Base-by-base conservation (phyloP, 2,888 invertebrate species). In the Hirtodrosophila histrioides region DNA sequence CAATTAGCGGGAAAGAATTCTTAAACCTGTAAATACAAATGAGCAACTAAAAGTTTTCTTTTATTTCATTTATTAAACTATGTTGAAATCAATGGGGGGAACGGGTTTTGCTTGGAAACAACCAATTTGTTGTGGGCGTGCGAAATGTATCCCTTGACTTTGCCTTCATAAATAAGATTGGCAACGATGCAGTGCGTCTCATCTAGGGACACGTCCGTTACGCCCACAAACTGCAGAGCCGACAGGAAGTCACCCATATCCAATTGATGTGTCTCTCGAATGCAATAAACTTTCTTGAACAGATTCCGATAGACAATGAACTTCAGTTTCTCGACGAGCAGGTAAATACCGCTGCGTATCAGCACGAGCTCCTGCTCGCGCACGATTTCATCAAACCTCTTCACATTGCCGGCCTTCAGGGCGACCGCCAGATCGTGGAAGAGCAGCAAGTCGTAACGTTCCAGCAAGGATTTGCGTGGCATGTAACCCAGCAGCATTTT, bases 101-200 rank as follows among this genome's bases (percentile, higher is more conserved):
- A 99, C 1, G 99, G 97, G 93, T 97, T 98, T 90, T 97, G 96
- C 91, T 99, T 99, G 87, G 98, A 98, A 44, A 99, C 96, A 46
- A 99, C 99, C 58, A 99, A 94, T 92, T 98, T 99, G 91, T 98
- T 96, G 92, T 99, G 99, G 83, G 97, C 97, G 92, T 98, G 96
- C 0, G 99, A 98, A 88, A 99, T 98, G 91, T 99, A 99, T 0
- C 99, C 99, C 91, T 99, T 99, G 81, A 99, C 97, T 93, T 98
- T 98, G 24, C 97, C 97, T 92, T 98, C 98, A 89, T 95, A 97
- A 85, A 99, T 99, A 55, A 99, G 94, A 93, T 99, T 99, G 1
- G 98, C 98, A 3, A 99, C 95, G 85, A 99, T 97, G 92, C 99
- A 99, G 85, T 98, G 97, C 0, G 98, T 97, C 91, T 99, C 99